Evolutionary conservation across 1,140 invertebrate genomes (phyloP).

Genomic region (Druon quercuslanigerum): DNA sequence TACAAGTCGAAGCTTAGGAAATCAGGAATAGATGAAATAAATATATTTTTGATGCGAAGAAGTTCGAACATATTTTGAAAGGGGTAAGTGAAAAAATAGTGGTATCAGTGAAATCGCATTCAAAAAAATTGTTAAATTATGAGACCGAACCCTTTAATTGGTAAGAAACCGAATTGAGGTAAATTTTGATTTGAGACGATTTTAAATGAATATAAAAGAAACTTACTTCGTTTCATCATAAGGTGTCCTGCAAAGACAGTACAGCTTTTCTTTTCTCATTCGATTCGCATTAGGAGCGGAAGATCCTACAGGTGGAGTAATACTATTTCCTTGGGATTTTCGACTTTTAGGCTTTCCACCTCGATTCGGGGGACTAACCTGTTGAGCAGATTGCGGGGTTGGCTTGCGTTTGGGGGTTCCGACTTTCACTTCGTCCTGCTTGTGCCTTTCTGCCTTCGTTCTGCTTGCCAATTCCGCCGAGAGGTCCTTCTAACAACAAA

Average conservation of each 20-base stretch:
- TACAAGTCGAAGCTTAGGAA: no score
- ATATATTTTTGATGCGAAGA: no score
- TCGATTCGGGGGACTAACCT: constrained; percentile 70
- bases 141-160: no score
- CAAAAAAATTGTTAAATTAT: no score
- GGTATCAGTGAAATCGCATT: no score
- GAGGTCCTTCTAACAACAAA: constrained; percentile 80
- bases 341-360: constrained; percentile 67
- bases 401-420: constrained; percentile 78
- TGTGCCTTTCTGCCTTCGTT: constrained; percentile 82
- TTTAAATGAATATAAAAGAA: constrained; percentile 35
- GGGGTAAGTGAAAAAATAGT: no score
- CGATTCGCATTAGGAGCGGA: constrained; percentile 62
- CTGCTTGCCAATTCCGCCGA: constrained; percentile 80
- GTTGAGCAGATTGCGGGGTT: constrained; percentile 73
- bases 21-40: no score
- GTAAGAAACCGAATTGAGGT: no score
- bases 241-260: constrained; percentile 95
- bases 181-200: not conserved
- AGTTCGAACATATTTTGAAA: no score
- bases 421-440: constrained; percentile 82
- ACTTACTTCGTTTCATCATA: constrained; percentile 94
- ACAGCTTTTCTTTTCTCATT: constrained; percentile 87
- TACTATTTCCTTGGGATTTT: constrained; percentile 58
- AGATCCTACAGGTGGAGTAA: constrained; percentile 63